These are phyloP conservation scores for Campylomormyrus tamandua DNA, from an alignment of 2,113 vertebrate genomes.

Conservation along the genomic window DNA sequence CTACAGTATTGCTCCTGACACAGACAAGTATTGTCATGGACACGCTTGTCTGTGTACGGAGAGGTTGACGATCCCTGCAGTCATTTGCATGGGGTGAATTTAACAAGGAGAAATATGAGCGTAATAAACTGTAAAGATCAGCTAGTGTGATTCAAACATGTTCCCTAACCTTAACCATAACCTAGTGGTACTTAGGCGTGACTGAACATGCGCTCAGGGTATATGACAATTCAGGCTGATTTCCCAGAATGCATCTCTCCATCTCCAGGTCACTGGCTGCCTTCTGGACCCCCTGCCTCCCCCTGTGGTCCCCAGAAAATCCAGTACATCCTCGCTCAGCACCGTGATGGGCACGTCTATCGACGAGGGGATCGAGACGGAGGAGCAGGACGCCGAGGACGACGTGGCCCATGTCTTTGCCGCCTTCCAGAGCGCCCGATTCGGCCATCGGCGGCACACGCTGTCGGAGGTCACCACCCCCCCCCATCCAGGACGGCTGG, in stretches of 20 bases:
- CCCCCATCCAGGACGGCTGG: constrained; percentile 72
- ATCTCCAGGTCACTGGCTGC: constrained; percentile 80
- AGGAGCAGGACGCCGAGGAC: constrained; percentile 76
- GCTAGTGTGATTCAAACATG: not conserved
- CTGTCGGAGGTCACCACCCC: constrained; percentile 85
- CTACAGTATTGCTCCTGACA: too few species aligned
- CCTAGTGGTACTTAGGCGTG: not conserved
- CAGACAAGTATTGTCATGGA: not conserved
- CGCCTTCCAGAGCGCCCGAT: constrained; percentile 75
- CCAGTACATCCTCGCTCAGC: constrained; percentile 81
- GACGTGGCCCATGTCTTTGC: constrained; percentile 75
- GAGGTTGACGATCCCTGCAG: not conserved
- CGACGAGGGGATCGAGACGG: constrained; percentile 87
- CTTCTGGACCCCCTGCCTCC: constrained; percentile 85
- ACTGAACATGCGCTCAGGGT: not conserved
- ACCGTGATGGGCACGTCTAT: constrained; percentile 98
- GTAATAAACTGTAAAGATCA: not conserved
- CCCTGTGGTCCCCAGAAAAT: constrained; percentile 70
- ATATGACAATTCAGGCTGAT: not conserved
- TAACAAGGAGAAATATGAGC: not conserved
- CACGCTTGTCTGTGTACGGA: not conserved
- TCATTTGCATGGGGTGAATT: not conserved
- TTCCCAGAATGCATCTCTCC: not conserved
- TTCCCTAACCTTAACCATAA: too few species aligned
- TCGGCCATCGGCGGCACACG: constrained; percentile 85